phyloP scores from a whole-genome alignment of 2,113 vertebrate species.

The Bufo gargarizans region DNA sequence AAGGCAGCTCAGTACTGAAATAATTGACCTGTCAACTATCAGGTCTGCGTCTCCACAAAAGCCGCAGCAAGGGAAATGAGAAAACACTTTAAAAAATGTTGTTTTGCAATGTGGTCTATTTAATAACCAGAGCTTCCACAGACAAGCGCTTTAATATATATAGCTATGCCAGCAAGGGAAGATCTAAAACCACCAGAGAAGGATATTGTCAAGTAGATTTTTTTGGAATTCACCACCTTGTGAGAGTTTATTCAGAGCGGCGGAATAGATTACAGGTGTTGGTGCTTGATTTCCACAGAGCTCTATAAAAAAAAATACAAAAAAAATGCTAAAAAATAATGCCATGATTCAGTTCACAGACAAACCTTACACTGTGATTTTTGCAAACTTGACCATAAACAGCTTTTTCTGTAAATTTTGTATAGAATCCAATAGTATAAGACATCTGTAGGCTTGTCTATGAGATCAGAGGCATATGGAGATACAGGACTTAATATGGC shows the following conservation, averaged over 20 bases:
- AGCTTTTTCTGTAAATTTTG: too few relatives aligned
- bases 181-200: conserved; percentile 56
- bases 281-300: neutral
- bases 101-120: conserved; percentile 74
- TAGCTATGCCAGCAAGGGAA: conserved; percentile 52
- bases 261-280: neutral
- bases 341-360: neutral
- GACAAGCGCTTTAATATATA: conserved; percentile 67
- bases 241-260: neutral
- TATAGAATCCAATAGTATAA: too few relatives aligned
- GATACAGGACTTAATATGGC: too few relatives aligned
- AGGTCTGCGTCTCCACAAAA: conserved; percentile 71
- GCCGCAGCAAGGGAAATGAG: conserved; percentile 80
- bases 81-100: conserved; percentile 75
- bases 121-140: conserved; percentile 69
- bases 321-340: neutral
- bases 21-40: conserved; percentile 92
- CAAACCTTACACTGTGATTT: neutral
- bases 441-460: too few relatives aligned
- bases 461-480: too few relatives aligned
- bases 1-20: conserved; percentile 76
- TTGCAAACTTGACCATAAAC: neutral
- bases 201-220: neutral
- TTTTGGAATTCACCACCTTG: conserved; percentile 3
- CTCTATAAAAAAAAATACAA: neutral